Percentiles rank a stretch among this genome's conserved stretches.
Evolutionary conservation across 2,113 vertebrate genomes (phyloP).

Genomic region (Zingel zingel): DNA sequence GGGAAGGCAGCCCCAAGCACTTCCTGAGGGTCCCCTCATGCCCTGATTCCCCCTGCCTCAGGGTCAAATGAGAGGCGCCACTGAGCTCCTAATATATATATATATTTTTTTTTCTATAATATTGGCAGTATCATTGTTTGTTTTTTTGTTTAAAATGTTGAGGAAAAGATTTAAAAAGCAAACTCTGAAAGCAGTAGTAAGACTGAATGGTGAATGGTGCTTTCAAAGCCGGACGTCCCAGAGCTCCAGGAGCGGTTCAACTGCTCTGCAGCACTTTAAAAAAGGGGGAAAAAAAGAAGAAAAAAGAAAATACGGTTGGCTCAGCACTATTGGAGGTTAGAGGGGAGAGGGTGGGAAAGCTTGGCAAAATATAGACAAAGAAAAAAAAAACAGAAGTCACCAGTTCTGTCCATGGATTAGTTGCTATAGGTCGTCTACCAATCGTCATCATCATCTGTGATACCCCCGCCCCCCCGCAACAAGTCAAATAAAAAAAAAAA

Average conservation of each 20-base stretch:
- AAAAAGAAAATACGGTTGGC: conserved; percentile 44
- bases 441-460: conserved; percentile 48
- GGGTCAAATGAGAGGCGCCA: conserved; percentile 48
- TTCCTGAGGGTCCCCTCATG: conserved; percentile 59
- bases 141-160: conserved; percentile 36
- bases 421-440: conserved; percentile 56
- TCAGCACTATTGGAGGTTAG: conserved; percentile 62
- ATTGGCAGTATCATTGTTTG: conserved; percentile 72
- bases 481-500: conserved; percentile 76
- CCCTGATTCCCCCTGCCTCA: conserved; percentile 37
- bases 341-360: conserved; percentile 36
- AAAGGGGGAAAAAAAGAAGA: conserved; percentile 2
- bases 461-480: not conserved
- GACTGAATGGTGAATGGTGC: conserved; percentile 61
- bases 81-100: conserved; percentile 18
- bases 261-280: conserved; percentile 31
- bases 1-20: conserved; percentile 30
- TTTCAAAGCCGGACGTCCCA: conserved; percentile 25
- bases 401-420: conserved; percentile 71
- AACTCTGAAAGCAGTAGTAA: conserved; percentile 56
- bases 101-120: conserved; percentile 31
- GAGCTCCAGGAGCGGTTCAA: conserved; percentile 32
- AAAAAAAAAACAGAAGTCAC: conserved; percentile 54
- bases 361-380: conserved; percentile 76
- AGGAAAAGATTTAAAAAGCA: conserved; percentile 55